Evolutionary conservation across 2,113 vertebrate genomes (phyloP).

Genomic region (Sakesphorus luctuosus): DNA sequence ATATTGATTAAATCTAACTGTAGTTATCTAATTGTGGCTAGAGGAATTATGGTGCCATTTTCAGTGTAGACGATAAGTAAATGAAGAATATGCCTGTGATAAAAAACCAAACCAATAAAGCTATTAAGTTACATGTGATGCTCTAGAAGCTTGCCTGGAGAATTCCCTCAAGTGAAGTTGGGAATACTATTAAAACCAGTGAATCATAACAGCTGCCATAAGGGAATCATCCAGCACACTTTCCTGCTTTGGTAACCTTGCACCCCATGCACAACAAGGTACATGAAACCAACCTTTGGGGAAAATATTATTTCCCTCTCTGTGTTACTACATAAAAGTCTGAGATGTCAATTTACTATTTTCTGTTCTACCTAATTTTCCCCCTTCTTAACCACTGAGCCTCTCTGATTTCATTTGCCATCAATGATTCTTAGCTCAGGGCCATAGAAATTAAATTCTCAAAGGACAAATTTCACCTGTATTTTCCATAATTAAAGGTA

Average conservation of each 20-base stretch:
- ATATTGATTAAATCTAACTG: neutral
- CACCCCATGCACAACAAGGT: neutral
- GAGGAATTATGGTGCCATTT: neutral
- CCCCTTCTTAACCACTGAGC: neutral
- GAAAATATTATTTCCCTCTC: neutral
- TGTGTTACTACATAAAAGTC: neutral
- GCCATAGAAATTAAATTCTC: neutral
- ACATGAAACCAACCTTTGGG: neutral
- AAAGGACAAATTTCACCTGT: neutral
- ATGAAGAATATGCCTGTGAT: neutral
- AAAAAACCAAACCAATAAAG: neutral
- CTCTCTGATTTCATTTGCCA: neutral
- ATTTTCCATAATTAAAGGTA: neutral
- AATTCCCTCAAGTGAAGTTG: neutral
- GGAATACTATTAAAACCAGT: neutral
- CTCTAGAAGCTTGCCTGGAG: neutral
- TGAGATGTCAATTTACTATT: neutral
- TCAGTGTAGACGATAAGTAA: neutral
- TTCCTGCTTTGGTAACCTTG: neutral
- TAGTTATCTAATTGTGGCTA: neutral
- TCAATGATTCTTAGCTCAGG: neutral
- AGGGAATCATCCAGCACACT: neutral
- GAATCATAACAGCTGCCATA: neutral
- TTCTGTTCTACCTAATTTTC: neutral
- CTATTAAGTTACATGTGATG: neutral